A percentile compares a stretch with the other conserved stretches of the same genome.
Evolutionary conservation across 2,113 vertebrate genomes (phyloP).

Genomic region (Oreochromis spilurus): DNA sequence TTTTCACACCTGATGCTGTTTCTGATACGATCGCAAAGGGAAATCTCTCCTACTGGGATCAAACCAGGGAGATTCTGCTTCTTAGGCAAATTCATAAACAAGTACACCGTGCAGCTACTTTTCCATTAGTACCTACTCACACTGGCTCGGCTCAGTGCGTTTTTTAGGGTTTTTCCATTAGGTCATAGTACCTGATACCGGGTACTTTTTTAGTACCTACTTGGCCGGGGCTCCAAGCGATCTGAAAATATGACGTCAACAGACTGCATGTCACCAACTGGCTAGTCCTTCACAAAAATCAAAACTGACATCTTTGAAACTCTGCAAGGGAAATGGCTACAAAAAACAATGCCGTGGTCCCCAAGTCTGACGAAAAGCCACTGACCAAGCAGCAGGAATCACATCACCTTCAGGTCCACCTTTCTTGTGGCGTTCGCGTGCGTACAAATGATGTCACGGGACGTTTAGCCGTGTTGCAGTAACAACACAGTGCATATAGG

Average conservation of each 20-base stretch:
- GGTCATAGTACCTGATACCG: not conserved
- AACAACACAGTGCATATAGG: not conserved
- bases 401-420: not conserved
- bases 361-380: not conserved
- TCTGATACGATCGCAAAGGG: not conserved
- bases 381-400: not conserved
- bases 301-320: not conserved
- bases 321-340: fast-evolving
- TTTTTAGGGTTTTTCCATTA: not conserved
- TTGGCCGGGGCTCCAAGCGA: fast-evolving
- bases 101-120: fast-evolving
- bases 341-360: fast-evolving
- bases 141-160: fast-evolving
- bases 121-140: not conserved
- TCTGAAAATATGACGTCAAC: not conserved
- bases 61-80: not conserved
- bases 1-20: not conserved
- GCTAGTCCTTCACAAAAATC: not conserved
- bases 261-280: not conserved
- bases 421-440: not conserved
- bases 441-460: not conserved
- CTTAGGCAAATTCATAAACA: fast-evolving
- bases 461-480: not conserved
- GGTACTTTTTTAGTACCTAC: fast-evolving
- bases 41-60: not conserved